phyloP scores from a whole-genome alignment of 2,797 vertebrate genomes.

The Gymnoscopelus braueri region DNA sequence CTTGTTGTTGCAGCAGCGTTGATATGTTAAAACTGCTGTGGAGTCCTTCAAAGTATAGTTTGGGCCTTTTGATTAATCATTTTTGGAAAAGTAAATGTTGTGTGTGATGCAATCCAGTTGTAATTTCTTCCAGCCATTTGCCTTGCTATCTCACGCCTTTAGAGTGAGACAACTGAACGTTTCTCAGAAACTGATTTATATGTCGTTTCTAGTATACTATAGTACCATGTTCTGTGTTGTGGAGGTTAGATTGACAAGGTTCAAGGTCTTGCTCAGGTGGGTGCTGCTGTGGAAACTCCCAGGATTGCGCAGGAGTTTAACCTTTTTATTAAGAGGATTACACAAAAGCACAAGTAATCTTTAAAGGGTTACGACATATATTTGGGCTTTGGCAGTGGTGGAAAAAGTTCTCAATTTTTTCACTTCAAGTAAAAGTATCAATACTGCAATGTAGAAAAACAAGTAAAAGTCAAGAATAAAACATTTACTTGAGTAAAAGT shows the following conservation, averaged over 20 bases:
- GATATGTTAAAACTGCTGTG: too few relatives aligned
- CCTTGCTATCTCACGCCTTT: constrained; percentile 34
- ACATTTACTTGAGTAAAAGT: too few relatives aligned
- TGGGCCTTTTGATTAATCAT: constrained; percentile 59
- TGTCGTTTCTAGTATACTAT: not conserved
- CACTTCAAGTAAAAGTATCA: too few relatives aligned
- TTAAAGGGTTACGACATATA: not conserved
- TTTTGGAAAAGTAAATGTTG: constrained; percentile 51
- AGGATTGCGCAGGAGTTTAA: not conserved
- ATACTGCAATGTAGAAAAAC: too few relatives aligned
- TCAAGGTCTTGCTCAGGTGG: constrained; percentile 4
- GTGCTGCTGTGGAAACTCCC: not conserved
- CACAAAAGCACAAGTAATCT: not conserved
- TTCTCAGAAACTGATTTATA: constrained; percentile 8
- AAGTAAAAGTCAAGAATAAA: too few relatives aligned
- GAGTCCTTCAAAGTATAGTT: too few relatives aligned
- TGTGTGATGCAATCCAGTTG: constrained; percentile 55
- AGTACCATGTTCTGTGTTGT: not conserved
- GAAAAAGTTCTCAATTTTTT: too few relatives aligned
- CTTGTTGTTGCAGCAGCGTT: too few relatives aligned
- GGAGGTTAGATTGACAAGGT: constrained; percentile 26
- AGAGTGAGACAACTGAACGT: constrained; percentile 15
- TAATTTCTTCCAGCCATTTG: constrained; percentile 42
- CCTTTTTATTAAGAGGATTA: not conserved
- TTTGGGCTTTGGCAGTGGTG: not conserved